Evolutionary conservation across 2,113 vertebrate genomes (phyloP), one percentile per base, ranked within the genome.

Genomic region (Trematocara marginatum): DNA sequence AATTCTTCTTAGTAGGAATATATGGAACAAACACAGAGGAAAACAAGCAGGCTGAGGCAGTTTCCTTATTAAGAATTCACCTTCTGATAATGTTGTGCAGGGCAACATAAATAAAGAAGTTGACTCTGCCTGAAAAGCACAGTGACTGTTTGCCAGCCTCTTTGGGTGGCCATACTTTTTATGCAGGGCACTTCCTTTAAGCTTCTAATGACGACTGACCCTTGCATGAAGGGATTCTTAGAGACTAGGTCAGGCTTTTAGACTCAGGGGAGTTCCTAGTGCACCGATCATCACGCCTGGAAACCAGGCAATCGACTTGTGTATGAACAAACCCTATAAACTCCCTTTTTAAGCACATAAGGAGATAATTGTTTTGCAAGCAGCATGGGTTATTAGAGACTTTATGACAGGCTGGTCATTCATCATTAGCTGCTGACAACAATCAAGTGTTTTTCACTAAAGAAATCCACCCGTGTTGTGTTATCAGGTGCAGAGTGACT

Each of bases 131-230:
- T 93, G 86, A 94, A 93, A 94, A 86, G 89, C 91, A 82, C 86
- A 84, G 79, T 57, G 84, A 94, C 82, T 78, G 80, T 84, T 92
- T 94, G 94, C 94, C 95, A 96, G 89, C 93, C 79, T 51, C 96
- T 96, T 96, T 95, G 94, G 97, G 97, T 97, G 97, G 97, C 93
- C 97, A 89, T 84, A 93, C 81, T 93, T 94, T 94, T 94, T 86
- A 91, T 93, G 94, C 92, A 89, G 85, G 89, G 92, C 89, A 92
- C 92, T 95, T 96, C 96, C 93, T 95, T 95, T 92, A 92, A 89
- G 91, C 94, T 91, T 96, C 95, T 96, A 96, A 94, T 95, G 96
- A 97, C 95, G 90, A 96, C 96, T 96, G 96, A 97, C 97, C 91
- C 93, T 92, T 82, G 89, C 94, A 93, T 96, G 94, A 96, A 95